Evolutionary conservation across 2,797 vertebrate species (phyloP).

Genomic region (Rhynchotus rufescens): DNA sequence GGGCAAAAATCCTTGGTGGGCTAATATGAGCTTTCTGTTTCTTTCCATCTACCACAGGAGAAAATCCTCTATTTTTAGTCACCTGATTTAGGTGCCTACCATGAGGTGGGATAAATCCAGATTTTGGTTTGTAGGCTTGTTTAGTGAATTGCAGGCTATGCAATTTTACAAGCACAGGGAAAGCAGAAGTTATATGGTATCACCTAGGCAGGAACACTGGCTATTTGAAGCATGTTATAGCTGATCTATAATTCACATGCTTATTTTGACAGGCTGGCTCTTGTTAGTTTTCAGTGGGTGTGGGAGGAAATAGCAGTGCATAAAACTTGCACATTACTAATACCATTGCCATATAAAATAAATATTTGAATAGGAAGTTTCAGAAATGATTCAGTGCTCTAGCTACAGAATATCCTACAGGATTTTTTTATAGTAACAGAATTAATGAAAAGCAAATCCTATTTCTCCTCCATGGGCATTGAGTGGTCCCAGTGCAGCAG

Average conservation of each 20-base stretch:
- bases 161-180: conserved; percentile 22
- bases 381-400: conserved; percentile 80
- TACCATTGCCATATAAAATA: conserved; percentile 81
- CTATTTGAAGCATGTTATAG: conserved; percentile 68
- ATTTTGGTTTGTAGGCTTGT: conserved; percentile 22
- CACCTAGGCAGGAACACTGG: conserved; percentile 52
- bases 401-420: conserved; percentile 77
- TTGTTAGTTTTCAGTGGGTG: conserved; percentile 78
- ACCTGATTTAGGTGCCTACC: background rate
- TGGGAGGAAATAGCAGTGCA: conserved; percentile 77
- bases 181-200: conserved; percentile 35
- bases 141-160: conserved; percentile 7
- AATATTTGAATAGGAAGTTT: conserved; percentile 79
- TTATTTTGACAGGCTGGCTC: conserved; percentile 74
- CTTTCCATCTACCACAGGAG: background rate
- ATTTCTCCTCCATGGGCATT: conserved; percentile 33
- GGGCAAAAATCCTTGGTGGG: background rate
- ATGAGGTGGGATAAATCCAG: background rate
- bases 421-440: conserved; percentile 75
- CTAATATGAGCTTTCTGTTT: background rate
- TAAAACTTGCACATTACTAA: conserved; percentile 81
- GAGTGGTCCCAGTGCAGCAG: conserved; percentile 47
- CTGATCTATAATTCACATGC: conserved; percentile 66
- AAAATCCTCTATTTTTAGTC: background rate
- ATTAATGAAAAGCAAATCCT: conserved; percentile 71